A percentile compares a stretch with the other conserved stretches of the same genome.
phyloP scores from a whole-genome alignment of 2,888 invertebrate species.

The Elegia similella region DNA sequence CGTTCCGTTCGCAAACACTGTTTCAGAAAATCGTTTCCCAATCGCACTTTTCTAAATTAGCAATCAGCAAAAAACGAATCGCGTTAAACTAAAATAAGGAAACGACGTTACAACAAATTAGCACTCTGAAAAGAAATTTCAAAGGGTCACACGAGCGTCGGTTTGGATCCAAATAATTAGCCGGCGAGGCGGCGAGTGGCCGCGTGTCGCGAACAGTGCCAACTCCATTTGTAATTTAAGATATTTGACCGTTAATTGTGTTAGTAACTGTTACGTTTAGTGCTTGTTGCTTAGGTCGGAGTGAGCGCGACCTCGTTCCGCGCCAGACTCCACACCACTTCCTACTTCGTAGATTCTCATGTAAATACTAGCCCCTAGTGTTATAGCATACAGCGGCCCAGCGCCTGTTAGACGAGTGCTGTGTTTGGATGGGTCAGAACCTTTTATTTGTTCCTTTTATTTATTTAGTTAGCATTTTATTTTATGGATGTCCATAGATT shows the following conservation, averaged over 20 bases:
- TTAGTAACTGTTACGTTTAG: slow-evolving; percentile 72
- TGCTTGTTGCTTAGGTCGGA: slow-evolving; percentile 69
- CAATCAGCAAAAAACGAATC: slow-evolving; percentile 32
- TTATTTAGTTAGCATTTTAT: slow-evolving; percentile 61
- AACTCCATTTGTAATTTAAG: slow-evolving; percentile 75
- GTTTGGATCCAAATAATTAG: slow-evolving; percentile 70
- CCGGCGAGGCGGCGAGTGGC: slow-evolving; percentile 64
- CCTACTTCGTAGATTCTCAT: slow-evolving; percentile 55
- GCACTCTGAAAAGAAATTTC: slow-evolving; percentile 52
- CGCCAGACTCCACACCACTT: slow-evolving; percentile 44
- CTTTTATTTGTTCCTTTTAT: slow-evolving; percentile 47
- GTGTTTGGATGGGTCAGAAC: slow-evolving; percentile 79
- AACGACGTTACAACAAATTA: slow-evolving; percentile 49
- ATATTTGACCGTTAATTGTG: slow-evolving; percentile 73
- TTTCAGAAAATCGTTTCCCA: slow-evolving; percentile 20
- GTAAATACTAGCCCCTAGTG: slow-evolving; percentile 64
- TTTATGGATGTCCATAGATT: slow-evolving; percentile 69
- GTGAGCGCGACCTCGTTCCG: slow-evolving; percentile 50
- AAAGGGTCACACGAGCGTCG: slow-evolving; percentile 56
- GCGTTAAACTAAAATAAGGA: slow-evolving; percentile 41
- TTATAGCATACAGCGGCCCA: slow-evolving; percentile 50
- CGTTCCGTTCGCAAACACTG: slow-evolving; percentile 15
- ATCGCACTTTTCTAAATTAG: slow-evolving; percentile 21
- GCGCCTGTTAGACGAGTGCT: slow-evolving; percentile 62
- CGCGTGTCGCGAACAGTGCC: slow-evolving; percentile 64